phyloP scores from a whole-genome alignment of 1,140 invertebrate species.

The Drosophila pallidifrons region DNA sequence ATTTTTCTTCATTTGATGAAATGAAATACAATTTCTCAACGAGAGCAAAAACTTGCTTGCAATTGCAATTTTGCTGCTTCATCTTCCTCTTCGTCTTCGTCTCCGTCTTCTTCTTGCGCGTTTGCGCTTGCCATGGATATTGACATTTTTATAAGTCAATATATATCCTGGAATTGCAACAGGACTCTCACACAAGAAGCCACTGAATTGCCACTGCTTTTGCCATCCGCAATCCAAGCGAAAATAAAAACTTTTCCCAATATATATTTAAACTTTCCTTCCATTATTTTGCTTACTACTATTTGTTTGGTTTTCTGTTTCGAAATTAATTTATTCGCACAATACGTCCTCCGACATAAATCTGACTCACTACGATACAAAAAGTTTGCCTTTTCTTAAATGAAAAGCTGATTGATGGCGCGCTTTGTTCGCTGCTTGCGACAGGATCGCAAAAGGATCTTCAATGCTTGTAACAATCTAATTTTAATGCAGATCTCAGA shows the following conservation, averaged over 20 bases:
- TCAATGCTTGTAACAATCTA: too few species aligned
- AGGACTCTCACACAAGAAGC: constrained; percentile 4
- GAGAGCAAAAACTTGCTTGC: constrained; percentile 68
- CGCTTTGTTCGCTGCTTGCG: neutral
- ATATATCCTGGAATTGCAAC: constrained; percentile 47
- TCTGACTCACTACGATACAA: constrained; percentile 35
- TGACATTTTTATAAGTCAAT: constrained; percentile 83
- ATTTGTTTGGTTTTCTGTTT: constrained; percentile 10
- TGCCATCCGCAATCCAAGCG: neutral
- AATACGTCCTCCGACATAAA: constrained; percentile 54
- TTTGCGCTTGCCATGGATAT: constrained; percentile 58
- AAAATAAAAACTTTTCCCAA: constrained; percentile 34
- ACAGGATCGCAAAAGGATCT: neutral
- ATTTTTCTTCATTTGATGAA: constrained; percentile 83
- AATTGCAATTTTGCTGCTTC: constrained; percentile 60
- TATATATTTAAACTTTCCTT: constrained; percentile 49
- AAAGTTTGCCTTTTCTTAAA: constrained; percentile 24
- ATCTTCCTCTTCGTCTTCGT: too few species aligned
- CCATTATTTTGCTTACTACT: neutral
- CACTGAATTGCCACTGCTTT: constrained; percentile 16
- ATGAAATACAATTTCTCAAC: constrained; percentile 83
- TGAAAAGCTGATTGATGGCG: constrained; percentile 18
- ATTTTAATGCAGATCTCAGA: too few species aligned
- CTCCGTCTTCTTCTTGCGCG: constrained; percentile 54
- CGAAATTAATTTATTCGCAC: constrained; percentile 48